phyloP scores from a whole-genome alignment of 2,797 vertebrate species.

The Lindbergichthys nudifrons region DNA sequence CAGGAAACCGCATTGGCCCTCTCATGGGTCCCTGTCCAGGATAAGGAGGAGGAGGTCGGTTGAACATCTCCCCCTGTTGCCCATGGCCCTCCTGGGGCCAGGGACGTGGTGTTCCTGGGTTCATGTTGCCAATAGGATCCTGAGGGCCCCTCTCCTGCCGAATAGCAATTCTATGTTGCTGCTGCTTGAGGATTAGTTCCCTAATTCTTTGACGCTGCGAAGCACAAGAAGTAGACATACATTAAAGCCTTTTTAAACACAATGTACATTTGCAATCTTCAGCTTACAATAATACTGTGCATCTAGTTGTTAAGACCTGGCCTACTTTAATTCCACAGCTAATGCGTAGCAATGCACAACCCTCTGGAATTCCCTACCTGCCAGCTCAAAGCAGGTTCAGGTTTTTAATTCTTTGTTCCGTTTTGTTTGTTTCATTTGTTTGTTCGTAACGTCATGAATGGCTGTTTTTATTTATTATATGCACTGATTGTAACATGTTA shows the following conservation, averaged over 20 bases:
- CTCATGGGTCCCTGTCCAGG: constrained; percentile 90
- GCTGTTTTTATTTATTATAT: too few species aligned
- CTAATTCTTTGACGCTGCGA: constrained; percentile 93
- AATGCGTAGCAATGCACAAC: not conserved
- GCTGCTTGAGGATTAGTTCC: constrained; percentile 95
- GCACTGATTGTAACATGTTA: not conserved
- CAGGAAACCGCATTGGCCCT: constrained; percentile 88
- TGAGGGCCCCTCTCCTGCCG: constrained; percentile 92
- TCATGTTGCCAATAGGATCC: constrained; percentile 81
- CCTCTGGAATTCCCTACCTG: not conserved
- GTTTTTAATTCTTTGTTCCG: not conserved
- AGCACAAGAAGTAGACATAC: constrained; percentile 31
- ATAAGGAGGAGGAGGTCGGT: constrained; percentile 95
- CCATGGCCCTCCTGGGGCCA: constrained; percentile 91
- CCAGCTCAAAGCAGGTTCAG: not conserved
- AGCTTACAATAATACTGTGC: not conserved
- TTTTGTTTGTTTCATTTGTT: not conserved
- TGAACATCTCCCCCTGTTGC: constrained; percentile 88
- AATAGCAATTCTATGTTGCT: constrained; percentile 94
- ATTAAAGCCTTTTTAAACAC: constrained; percentile 8
- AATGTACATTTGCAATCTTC: not conserved
- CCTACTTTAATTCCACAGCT: not conserved
- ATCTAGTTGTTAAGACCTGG: not conserved
- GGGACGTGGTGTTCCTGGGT: constrained; percentile 84
- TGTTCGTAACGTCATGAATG: not conserved